These are phyloP conservation scores for Plotosus lineatus DNA, from an alignment of 2,113 vertebrate species.

Conservation along the genomic window DNA sequence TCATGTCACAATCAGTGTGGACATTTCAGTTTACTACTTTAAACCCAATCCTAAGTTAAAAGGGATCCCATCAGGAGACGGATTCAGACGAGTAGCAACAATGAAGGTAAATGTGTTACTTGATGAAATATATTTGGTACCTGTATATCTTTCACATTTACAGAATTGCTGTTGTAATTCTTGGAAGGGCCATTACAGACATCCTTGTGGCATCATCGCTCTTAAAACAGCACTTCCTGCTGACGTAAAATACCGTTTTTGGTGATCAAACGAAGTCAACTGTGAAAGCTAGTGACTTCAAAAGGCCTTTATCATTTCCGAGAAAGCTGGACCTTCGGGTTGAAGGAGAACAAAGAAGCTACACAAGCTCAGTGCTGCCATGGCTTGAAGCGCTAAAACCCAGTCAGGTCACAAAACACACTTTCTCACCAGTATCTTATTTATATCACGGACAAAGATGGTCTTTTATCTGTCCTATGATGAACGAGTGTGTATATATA, in stretches of 20 bases:
- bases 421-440: background rate
- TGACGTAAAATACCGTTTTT: slow-evolving; percentile 4
- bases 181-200: background rate
- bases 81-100: background rate
- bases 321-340: slow-evolving; percentile 32
- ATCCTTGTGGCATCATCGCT: background rate
- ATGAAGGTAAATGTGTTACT: background rate
- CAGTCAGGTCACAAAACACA: background rate
- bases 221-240: slow-evolving; percentile 18
- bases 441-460: background rate
- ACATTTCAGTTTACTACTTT: background rate
- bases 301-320: slow-evolving; percentile 8
- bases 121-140: background rate
- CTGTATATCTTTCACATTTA: background rate
- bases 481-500: slow-evolving; percentile 6
- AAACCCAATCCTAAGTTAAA: background rate
- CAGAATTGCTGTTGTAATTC: too few relatives aligned
- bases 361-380: slow-evolving; percentile 14
- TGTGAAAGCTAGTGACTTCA: slow-evolving; percentile 20
- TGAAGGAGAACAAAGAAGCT: slow-evolving; percentile 31
- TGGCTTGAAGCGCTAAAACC: background rate
- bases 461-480: background rate
- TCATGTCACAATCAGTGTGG: background rate
- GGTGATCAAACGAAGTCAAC: slow-evolving; percentile 13
- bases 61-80: too few relatives aligned